Conservation (phyloP, 2,888 invertebrate species). For the Mechanitis mazaeus region DNA sequence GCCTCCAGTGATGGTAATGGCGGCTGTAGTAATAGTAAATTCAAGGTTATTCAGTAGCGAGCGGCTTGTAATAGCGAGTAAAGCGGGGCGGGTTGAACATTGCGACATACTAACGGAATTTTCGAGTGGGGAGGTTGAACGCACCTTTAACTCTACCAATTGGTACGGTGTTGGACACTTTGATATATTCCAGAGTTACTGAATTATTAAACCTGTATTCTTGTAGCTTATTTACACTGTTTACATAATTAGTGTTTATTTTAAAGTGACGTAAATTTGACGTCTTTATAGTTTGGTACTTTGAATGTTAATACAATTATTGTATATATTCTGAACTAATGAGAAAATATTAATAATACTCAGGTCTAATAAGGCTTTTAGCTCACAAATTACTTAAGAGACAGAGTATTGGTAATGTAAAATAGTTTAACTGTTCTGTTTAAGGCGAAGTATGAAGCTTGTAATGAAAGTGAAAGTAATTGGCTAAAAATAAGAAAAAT, state of each 20-base stretch:
- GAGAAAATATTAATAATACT: slow-evolving; percentile 18
- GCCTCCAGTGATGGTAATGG: slow-evolving; percentile 65
- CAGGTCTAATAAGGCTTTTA: slow-evolving; percentile 40
- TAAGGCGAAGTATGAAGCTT: slow-evolving; percentile 41
- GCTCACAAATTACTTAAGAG: slow-evolving; percentile 53
- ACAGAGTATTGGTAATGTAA: slow-evolving; percentile 44
- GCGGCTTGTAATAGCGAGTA: slow-evolving; percentile 61
- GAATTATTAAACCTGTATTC: slow-evolving; percentile 39
- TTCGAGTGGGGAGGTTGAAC: slow-evolving; percentile 59
- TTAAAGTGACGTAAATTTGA: slow-evolving; percentile 32
- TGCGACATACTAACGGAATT: slow-evolving; percentile 59
- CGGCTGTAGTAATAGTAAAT: slow-evolving; percentile 50
- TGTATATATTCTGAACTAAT: slow-evolving; percentile 4
- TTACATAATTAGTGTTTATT: slow-evolving; percentile 37
- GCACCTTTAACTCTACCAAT: slow-evolving; percentile 60
- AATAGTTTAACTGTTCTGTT: slow-evolving; percentile 43
- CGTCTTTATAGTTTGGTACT: slow-evolving; percentile 24
- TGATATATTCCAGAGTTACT: slow-evolving; percentile 62
- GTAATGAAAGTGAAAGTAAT: slow-evolving; percentile 38
- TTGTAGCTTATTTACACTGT: slow-evolving; percentile 26
- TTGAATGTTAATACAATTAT: not conserved
- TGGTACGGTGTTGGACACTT: slow-evolving; percentile 66
- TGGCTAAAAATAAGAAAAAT: slow-evolving; percentile 1
- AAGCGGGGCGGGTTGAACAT: slow-evolving; percentile 61
- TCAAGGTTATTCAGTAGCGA: slow-evolving; percentile 73